These are phyloP conservation scores for Blastobasis lacticolella DNA, from an alignment of 2,888 invertebrate genomes.

Conservation along the genomic window DNA sequence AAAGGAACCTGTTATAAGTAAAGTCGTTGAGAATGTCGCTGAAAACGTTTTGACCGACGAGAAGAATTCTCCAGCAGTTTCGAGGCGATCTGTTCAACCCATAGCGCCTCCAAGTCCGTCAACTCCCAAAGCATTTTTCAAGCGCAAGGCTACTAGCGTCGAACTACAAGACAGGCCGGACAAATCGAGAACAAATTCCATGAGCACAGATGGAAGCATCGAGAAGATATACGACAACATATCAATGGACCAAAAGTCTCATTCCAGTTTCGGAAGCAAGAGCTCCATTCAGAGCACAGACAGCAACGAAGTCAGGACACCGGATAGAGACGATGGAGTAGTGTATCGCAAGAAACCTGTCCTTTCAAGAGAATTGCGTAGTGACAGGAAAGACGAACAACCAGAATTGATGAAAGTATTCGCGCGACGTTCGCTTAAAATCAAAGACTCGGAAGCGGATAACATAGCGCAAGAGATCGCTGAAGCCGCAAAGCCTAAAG, in stretches of 20 bases:
- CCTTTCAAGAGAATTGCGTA: constrained; percentile 46
- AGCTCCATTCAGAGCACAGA: constrained; percentile 65
- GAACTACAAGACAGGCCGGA: constrained; percentile 64
- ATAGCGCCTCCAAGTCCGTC: constrained; percentile 48
- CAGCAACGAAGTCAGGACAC: constrained; percentile 53
- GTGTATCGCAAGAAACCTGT: constrained; percentile 74
- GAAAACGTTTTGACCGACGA: constrained; percentile 35
- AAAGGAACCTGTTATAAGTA: constrained; percentile 37
- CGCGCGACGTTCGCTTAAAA: constrained; percentile 84
- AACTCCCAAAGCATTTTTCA: constrained; percentile 65
- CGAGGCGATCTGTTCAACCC: constrained; percentile 29
- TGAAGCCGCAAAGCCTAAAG: constrained; percentile 47
- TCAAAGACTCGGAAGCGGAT: constrained; percentile 81
- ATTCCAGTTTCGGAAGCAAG: constrained; percentile 66
- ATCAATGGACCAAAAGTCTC: constrained; percentile 62
- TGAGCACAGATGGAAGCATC: constrained; percentile 58
- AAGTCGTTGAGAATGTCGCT: constrained; percentile 32
- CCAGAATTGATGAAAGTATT: constrained; percentile 89
- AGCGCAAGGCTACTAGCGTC: constrained; percentile 72
- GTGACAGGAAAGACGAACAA: constrained; percentile 76
- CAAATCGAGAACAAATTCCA: constrained; percentile 52
- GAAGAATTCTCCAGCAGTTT: constrained; percentile 34
- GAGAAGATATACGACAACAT: constrained; percentile 64
- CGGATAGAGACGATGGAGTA: constrained; percentile 64
- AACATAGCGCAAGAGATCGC: constrained; percentile 74